phyloP scores from a whole-genome alignment of 2,113 vertebrate genomes.

The Myrmecobius fasciatus region DNA sequence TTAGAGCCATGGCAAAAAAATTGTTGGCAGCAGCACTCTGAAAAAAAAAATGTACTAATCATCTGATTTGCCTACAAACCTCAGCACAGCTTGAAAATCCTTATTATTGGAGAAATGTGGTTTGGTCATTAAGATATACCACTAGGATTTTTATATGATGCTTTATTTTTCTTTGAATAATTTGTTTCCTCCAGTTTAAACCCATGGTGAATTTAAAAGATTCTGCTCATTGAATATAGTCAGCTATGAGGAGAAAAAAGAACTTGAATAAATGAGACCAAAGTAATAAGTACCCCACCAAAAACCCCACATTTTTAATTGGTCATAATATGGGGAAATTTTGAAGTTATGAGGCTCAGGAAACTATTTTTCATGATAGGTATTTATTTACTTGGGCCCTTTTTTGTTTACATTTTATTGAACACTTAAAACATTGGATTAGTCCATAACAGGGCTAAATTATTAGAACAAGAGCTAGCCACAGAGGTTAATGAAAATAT shows the following conservation, averaged over 20 bases:
- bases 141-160: background rate
- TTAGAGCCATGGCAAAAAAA: background rate
- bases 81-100: background rate
- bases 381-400: conserved; percentile 74
- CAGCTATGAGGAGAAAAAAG: background rate
- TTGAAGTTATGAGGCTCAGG: conserved; percentile 15
- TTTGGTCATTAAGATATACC: background rate
- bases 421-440: conserved; percentile 80
- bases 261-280: background rate
- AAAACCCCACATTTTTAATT: background rate
- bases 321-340: background rate
- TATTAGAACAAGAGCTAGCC: conserved; percentile 81
- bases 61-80: background rate
- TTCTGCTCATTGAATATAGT: background rate
- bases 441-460: conserved; percentile 80
- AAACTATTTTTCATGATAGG: background rate
- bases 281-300: background rate
- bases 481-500: conserved; percentile 86
- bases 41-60: background rate
- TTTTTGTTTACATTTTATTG: conserved; percentile 80
- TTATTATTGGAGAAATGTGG: background rate
- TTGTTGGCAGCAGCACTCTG: background rate
- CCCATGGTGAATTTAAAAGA: background rate
- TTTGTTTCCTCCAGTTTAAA: background rate
- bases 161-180: background rate